Evolutionary conservation across 2,888 invertebrate species (phyloP), one percentile per base, ranked within the genome.

Genomic region (Apoda limacodes): DNA sequence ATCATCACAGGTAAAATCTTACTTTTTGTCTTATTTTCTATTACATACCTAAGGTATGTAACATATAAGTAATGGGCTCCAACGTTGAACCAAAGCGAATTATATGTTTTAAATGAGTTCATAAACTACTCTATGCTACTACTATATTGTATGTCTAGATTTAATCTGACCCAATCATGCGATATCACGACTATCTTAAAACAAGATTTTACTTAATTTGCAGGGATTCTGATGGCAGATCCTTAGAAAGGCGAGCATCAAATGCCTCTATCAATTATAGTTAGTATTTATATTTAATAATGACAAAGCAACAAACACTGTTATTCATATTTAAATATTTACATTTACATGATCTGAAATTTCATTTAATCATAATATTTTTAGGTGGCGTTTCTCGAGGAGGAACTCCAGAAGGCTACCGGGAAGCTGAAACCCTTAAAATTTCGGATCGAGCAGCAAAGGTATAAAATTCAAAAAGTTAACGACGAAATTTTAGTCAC

Each of bases 241-340:
- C 52, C 32, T 52, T 66, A 37, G 84, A 84, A 48, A 62, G 81
- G 30, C 61, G 78, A 59, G 68, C 78, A 29, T 81, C 80, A 4
- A 82, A 81, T 40, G 67, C 76, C 15, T 81, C 81, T 2, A 72
- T 80, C 17, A 76, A 78, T 36, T 62, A 65, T 33, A 64, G 78
- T 75, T 54, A 46, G 46, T 30, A 32, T 9, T 11, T 23, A 2
- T 26, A 11, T 13, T 5, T 21, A 29, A 34, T 27, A 32, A 32
- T 9, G 25, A 11, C 6, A 14, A 19, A 9, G 19, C 19, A 19
- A 19, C 19, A 9, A 5, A 19, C 9, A 9, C 9, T 5, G 19
- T 19, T 19, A 6, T 19, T 7, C 9, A 19, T 19, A 19, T 19
- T 7, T 19, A 19, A 6, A 5, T 19, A 19, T n/a, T n/a, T n/a